A percentile compares a stretch with the other conserved stretches of the same genome.
phyloP scores from a whole-genome alignment of 2,888 invertebrate genomes.

The Macrophya annulata region DNA sequence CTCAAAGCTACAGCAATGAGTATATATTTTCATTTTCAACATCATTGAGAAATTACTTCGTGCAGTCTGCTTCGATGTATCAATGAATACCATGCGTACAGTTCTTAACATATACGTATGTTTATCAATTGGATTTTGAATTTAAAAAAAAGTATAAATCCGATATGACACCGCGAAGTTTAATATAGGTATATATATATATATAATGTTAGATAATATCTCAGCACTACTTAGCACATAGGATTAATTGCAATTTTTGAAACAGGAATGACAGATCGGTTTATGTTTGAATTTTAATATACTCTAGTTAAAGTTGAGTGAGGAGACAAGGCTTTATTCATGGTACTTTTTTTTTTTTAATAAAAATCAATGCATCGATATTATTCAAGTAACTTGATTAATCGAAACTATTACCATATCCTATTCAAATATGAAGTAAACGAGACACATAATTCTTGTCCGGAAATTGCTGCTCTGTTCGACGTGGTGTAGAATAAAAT shows the following conservation, averaged over 20 bases:
- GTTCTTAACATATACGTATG: conserved; percentile 12
- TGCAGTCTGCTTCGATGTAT: background rate
- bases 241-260: conserved; percentile 42
- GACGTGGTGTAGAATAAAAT: background rate
- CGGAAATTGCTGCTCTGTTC: background rate
- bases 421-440: background rate
- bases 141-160: conserved; percentile 25
- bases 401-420: background rate
- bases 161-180: conserved; percentile 4
- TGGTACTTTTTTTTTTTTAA: background rate
- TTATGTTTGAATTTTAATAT: conserved; percentile 29
- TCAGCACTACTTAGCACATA: conserved; percentile 64
- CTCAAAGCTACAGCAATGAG: background rate
- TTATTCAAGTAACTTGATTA: background rate
- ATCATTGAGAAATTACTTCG: background rate
- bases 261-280: conserved; percentile 31
- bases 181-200: conserved; percentile 41
- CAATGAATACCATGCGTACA: conserved; percentile 4
- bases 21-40: background rate
- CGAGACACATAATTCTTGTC: no score
- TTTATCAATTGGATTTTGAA: conserved; percentile 3
- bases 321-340: background rate
- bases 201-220: conserved; percentile 55
- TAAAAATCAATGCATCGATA: background rate
- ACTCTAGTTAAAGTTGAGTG: background rate